Evolutionary conservation across 2,797 vertebrate species (phyloP).

Genomic region (Linurgus olivaceus): DNA sequence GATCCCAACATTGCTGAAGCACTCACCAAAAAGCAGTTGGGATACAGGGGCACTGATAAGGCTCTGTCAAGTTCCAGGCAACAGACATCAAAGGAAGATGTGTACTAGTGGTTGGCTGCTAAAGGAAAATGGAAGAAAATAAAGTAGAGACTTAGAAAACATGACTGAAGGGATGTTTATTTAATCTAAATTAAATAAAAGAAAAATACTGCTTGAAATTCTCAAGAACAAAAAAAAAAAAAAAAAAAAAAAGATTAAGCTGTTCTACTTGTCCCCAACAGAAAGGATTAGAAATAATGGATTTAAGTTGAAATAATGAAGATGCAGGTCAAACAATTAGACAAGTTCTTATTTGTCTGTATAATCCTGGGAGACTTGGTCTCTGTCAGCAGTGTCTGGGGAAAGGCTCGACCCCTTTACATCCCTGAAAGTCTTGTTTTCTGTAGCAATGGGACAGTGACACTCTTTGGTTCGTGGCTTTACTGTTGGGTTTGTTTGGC

Average conservation of each 20-base stretch:
- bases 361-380: neutral
- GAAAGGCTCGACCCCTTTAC: neutral
- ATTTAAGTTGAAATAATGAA: neutral
- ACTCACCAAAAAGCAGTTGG: neutral
- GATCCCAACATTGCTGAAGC: rapidly evolving
- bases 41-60: neutral
- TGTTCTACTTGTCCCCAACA: neutral
- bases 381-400: neutral
- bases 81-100: neutral
- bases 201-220: neutral
- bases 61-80: neutral
- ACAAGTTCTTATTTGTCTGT: neutral
- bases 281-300: neutral
- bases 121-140: neutral
- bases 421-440: neutral
- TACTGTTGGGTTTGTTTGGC: neutral
- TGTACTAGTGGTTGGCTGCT: neutral
- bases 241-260: neutral
- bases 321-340: neutral
- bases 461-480: neutral
- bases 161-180: neutral
- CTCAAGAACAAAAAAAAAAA: neutral
- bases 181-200: neutral
- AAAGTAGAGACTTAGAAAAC: neutral
- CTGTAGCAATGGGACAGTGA: neutral